Evolutionary conservation across 2,113 vertebrate genomes (phyloP).

Genomic region (Isichthys henryi): DNA sequence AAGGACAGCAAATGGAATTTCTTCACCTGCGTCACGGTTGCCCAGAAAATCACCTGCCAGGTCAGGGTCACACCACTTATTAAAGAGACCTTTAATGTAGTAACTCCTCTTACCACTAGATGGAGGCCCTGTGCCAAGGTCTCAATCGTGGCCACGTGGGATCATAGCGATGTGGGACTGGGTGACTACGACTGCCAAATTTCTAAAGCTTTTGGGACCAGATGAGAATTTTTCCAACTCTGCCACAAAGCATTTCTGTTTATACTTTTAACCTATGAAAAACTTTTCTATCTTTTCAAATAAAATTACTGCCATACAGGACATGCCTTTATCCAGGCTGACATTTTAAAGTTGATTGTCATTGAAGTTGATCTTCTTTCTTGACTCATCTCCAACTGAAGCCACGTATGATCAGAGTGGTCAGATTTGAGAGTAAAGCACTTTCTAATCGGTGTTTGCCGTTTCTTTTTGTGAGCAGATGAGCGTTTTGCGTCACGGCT

Average conservation of each 20-base stretch:
- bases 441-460: not conserved
- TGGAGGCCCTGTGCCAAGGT: not conserved
- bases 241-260: not conserved
- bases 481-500: not conserved
- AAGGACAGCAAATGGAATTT: constrained; percentile 27
- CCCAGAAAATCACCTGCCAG: constrained; percentile 32
- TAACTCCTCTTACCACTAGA: not conserved
- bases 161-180: not conserved
- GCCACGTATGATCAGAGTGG: not conserved
- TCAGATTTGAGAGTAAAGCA: not conserved
- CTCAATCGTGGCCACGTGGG: no score
- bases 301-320: not conserved
- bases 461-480: not conserved
- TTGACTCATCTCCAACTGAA: not conserved
- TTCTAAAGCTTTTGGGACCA: not conserved
- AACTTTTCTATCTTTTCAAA: not conserved
- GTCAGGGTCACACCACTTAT: not conserved
- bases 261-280: not conserved
- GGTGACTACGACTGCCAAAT: not conserved
- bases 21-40: constrained; percentile 37
- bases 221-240: not conserved
- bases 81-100: not conserved
- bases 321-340: not conserved
- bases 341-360: not conserved
- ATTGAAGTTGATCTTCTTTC: not conserved